phyloP scores from a whole-genome alignment of 2,113 vertebrate genomes.

The Cyanoderma ruficeps region DNA sequence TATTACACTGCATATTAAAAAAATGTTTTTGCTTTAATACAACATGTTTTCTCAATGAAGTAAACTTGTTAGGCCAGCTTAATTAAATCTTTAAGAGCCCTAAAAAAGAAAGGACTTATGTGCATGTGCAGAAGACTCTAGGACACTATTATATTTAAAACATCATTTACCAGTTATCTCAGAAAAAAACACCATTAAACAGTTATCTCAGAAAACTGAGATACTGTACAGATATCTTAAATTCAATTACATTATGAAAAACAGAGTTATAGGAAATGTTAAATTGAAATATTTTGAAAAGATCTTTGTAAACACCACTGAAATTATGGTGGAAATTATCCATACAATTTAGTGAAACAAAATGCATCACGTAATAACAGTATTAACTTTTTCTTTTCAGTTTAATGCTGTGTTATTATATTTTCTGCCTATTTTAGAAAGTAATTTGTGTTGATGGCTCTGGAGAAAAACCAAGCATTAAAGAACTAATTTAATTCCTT shows the following conservation, averaged over 20 bases:
- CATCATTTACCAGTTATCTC: background rate
- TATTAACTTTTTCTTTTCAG: conserved; percentile 68
- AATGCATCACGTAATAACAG: conserved; percentile 53
- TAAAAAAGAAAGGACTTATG: background rate
- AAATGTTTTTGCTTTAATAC: background rate
- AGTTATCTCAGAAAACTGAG: conserved; percentile 4
- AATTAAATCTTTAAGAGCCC: background rate
- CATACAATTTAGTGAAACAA: conserved; percentile 58
- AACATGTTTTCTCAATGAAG: background rate
- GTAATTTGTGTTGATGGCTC: conserved; percentile 79
- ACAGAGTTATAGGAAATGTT: background rate
- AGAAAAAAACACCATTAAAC: background rate
- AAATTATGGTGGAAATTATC: conserved; percentile 33
- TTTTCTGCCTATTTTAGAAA: conserved; percentile 75
- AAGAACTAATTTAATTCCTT: conserved; percentile 79
- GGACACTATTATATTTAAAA: background rate
- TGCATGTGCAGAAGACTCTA: background rate
- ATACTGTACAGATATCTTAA: conserved; percentile 27
- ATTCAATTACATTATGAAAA: conserved; percentile 37
- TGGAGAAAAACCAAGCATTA: conserved; percentile 76
- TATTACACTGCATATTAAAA: background rate
- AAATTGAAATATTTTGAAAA: conserved; percentile 30
- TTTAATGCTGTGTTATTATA: conserved; percentile 74
- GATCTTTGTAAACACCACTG: conserved; percentile 38
- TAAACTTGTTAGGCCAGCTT: background rate